Evolutionary conservation across 1,140 invertebrate species (phyloP).

Genomic region (Ostrea edulis): DNA sequence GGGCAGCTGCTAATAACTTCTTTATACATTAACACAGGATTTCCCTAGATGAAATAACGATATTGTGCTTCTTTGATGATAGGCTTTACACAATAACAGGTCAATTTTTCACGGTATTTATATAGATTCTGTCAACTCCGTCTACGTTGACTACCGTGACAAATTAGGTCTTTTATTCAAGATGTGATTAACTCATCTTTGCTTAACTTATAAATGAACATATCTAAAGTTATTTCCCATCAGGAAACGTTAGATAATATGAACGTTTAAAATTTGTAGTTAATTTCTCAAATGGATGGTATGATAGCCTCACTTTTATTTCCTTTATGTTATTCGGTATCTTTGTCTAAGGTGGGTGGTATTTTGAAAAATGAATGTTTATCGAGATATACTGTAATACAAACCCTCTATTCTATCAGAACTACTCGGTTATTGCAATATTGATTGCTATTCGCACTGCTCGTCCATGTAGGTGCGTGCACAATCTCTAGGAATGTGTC

Average conservation of each 20-base stretch:
- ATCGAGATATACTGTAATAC: too few species aligned
- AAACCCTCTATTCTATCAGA: too few species aligned
- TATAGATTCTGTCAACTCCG: not conserved
- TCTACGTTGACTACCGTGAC: not conserved
- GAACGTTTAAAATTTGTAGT: not conserved
- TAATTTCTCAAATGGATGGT: not conserved
- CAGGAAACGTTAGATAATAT: not conserved
- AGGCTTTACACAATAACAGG: not conserved
- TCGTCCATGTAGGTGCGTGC: too few species aligned
- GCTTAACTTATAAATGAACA: not conserved
- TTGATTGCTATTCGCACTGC: too few species aligned
- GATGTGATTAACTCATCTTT: not conserved
- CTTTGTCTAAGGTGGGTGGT: too few species aligned
- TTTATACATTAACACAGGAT: slow-evolving; percentile 17
- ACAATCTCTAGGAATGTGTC: too few species aligned
- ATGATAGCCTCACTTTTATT: not conserved
- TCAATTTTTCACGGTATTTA: slow-evolving; percentile 7
- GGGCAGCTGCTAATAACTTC: not conserved
- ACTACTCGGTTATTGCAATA: too few species aligned
- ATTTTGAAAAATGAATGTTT: too few species aligned
- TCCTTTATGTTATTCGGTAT: not conserved
- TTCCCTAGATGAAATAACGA: slow-evolving; percentile 17
- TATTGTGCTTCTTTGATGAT: slow-evolving; percentile 11
- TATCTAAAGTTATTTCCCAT: not conserved
- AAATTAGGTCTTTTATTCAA: not conserved